Base-by-base conservation (phyloP, 2,797 vertebrate genomes). In the Ctenopoma kingsleyae region DNA sequence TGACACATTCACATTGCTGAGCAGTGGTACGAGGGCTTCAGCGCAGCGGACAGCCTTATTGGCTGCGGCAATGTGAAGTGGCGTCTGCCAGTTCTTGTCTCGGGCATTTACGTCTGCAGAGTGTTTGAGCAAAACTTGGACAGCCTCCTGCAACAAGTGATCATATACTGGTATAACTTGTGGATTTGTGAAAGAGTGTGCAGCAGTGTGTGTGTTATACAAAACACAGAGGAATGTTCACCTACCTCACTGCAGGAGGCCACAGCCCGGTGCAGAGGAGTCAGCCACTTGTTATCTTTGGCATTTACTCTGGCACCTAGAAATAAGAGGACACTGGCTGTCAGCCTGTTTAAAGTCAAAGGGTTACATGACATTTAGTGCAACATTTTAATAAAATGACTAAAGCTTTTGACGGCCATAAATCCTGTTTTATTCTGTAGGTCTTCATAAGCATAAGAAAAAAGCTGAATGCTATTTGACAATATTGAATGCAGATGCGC, bases 211-310 rank as follows among this genome's bases (percentile, higher is more conserved):
- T 15, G 47, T 17, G 36, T 27, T 19, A 9, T n/a, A n/a, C 43
- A 44, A 23, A n/a, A 35, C 8, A 30, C 20, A 41, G n/a, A 49
- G 12, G 36, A 67, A 35, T 22, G 35, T 60, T 55, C 36, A 48
- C 91, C 81, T 96, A 98, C 98, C 96, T 99, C 98, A 86, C 97
- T 98, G 94, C 98, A 97, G 88, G 98, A 98, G 78, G 98, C 98
- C 91, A 98, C 97, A 72, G 98, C 97, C 91, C 98, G 95, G 91
- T 99, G 98, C 92, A 99, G 95, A 93, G 98, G 98, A 93, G 97
- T 98, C 90, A 99, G 96, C 98, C 98, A 99, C 94, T 98, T 99
- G 95, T 96, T 98, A 94, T 99, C 98, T 98, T 99, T 99, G 97
- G 98, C 97, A 96, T 99, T 99, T 94, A 99, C 98, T 96, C 98